phyloP scores from a whole-genome alignment of 2,113 vertebrate genomes.

The Caranx melampygus region DNA sequence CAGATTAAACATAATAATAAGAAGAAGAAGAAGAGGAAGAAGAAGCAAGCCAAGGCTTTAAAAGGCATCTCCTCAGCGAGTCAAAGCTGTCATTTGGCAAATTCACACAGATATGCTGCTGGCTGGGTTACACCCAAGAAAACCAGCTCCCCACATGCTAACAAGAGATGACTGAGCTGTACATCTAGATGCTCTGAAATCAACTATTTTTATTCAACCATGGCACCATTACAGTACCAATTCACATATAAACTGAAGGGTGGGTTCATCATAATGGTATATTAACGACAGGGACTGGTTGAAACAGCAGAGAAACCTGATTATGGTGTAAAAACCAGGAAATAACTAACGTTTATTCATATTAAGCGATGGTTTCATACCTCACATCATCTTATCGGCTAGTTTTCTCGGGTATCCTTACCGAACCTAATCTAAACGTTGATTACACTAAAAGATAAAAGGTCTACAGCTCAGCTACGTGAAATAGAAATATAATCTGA shows the following conservation, averaged over 20 bases:
- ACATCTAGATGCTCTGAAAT: neutral
- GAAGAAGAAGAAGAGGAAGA: neutral
- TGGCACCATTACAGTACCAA: too few species aligned
- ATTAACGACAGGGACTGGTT: neutral
- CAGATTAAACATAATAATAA: neutral
- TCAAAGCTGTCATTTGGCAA: neutral
- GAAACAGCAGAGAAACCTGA: neutral
- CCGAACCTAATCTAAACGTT: neutral
- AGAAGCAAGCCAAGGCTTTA: neutral
- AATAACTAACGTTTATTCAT: neutral
- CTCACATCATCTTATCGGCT: neutral
- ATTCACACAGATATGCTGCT: neutral
- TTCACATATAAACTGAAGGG: neutral
- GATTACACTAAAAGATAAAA: neutral
- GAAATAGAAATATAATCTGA: neutral
- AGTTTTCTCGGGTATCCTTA: neutral
- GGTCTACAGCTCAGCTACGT: neutral
- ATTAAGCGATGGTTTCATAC: neutral
- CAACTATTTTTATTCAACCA: neutral
- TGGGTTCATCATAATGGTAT: neutral
- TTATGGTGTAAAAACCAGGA: neutral
- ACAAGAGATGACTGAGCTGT: neutral
- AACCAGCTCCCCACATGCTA: conserved; percentile 4
- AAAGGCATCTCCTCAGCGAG: neutral
- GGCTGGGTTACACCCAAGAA: conserved; percentile 27